Conservation (phyloP, 2,797 vertebrate species). For the Bradypodion ventrale region DNA sequence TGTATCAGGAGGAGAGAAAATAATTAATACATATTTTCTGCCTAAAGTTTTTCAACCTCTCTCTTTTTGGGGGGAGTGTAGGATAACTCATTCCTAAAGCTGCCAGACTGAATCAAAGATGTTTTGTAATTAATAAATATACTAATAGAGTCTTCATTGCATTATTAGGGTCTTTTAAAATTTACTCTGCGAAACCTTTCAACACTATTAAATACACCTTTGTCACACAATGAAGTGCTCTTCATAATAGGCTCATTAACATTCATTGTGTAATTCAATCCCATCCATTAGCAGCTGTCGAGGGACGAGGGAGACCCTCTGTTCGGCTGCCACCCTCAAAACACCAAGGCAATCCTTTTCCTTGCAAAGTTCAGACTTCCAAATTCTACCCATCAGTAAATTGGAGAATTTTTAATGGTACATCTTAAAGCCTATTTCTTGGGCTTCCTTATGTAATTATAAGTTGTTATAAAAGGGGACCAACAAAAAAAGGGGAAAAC, state of each 20-base stretch:
- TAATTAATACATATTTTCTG: rapidly evolving
- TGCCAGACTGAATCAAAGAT: conserved; percentile 23
- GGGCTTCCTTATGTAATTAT: conserved; percentile 21
- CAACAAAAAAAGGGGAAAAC: too few species aligned
- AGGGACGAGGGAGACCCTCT: conserved; percentile 49
- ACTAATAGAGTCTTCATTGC: conserved; percentile 71
- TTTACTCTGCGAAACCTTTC: conserved; percentile 75
- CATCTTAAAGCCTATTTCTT: conserved; percentile 28
- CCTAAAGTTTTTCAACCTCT: conserved; percentile 1
- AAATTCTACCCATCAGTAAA: conserved; percentile 10
- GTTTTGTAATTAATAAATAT: conserved; percentile 69
- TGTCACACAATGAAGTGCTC: conserved; percentile 65
- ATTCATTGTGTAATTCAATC: conserved; percentile 55
- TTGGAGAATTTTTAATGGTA: conserved; percentile 22
- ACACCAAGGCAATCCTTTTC: conserved; percentile 47
- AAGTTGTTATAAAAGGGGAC: conserved; percentile 34
- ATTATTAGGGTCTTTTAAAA: conserved; percentile 70
- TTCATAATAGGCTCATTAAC: conserved; percentile 70
- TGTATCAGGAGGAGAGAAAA: background rate
- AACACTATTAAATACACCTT: conserved; percentile 70
- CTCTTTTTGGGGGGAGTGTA: conserved; percentile 13
- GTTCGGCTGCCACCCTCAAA: conserved; percentile 17
- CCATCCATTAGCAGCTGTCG: conserved; percentile 66
- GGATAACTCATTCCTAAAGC: conserved; percentile 30
- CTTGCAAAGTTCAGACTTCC: conserved; percentile 35